A percentile compares a stretch with the other conserved stretches of the same genome.
These are phyloP conservation scores for Araneus ventricosus DNA, from an alignment of 1,140 invertebrate genomes.

Conservation along the genomic window DNA sequence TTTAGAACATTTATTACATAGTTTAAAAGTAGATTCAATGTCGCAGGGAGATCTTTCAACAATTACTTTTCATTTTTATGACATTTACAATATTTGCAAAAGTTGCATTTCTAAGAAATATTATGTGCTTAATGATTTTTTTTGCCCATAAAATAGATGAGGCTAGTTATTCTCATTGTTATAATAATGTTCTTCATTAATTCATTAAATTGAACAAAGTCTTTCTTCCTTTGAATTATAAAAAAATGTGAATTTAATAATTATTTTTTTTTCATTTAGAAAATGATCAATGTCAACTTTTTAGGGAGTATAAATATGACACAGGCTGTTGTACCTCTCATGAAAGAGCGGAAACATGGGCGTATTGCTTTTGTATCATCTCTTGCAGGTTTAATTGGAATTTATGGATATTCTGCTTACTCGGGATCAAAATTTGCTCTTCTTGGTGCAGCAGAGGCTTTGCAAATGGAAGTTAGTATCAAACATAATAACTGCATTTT, in stretches of 20 bases:
- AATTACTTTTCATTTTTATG: no score
- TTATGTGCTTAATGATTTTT: no score
- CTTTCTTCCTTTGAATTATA: background rate
- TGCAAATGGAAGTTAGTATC: slow-evolving; percentile 91
- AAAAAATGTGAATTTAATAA: background rate
- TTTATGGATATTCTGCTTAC: slow-evolving; percentile 96
- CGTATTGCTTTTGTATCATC: slow-evolving; percentile 93
- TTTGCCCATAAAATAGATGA: no score
- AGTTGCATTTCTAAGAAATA: no score
- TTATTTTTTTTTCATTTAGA: slow-evolving; percentile 78
- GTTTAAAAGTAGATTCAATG: no score
- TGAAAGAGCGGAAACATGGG: slow-evolving; percentile 83
- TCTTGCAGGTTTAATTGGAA: slow-evolving; percentile 92
- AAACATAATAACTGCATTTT: background rate
- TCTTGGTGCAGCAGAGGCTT: slow-evolving; percentile 93
- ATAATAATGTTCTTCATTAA: no score
- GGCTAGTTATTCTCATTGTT: background rate
- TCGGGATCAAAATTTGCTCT: slow-evolving; percentile 96
- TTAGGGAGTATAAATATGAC: slow-evolving; percentile 82
- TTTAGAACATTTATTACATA: no score
- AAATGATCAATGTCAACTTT: slow-evolving; percentile 84
- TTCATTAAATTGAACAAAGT: background rate
- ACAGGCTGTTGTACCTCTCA: slow-evolving; percentile 81
- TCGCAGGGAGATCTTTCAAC: no score
- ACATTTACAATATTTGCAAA: no score